These are phyloP conservation scores for Casuarius casuarius DNA, from an alignment of 2,113 vertebrate genomes.

Conservation along the genomic window DNA sequence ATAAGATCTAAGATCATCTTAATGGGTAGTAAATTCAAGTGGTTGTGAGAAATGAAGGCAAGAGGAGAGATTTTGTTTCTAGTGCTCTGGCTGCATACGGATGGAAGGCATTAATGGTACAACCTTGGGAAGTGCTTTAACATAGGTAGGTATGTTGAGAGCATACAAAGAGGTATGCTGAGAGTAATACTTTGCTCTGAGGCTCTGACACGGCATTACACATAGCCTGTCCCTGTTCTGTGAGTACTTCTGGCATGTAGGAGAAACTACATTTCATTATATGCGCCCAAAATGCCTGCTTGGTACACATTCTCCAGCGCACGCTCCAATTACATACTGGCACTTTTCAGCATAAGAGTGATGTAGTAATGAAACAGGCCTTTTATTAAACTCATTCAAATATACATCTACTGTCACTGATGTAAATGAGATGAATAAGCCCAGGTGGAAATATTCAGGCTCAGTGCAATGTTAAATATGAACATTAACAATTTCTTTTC, in stretches of 20 bases:
- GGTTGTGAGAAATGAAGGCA: neutral
- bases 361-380: neutral
- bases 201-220: neutral
- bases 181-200: neutral
- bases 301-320: neutral
- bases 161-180: neutral
- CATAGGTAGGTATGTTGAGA: too few relatives aligned
- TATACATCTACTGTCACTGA: neutral
- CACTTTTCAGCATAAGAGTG: neutral
- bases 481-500: conserved; percentile 13
- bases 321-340: neutral
- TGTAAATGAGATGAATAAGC: conserved; percentile 1
- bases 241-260: neutral
- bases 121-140: neutral
- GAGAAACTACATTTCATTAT: neutral
- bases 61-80: neutral
- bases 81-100: neutral
- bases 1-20: neutral
- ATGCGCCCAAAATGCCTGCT: neutral
- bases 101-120: neutral
- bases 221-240: neutral
- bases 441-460: neutral
- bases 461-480: neutral
- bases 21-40: neutral
- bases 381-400: conserved; percentile 16